Evolutionary conservation across 53 echinoderm and acorn worm species (phyloP).

Genomic region (Echinometra lucunter): DNA sequence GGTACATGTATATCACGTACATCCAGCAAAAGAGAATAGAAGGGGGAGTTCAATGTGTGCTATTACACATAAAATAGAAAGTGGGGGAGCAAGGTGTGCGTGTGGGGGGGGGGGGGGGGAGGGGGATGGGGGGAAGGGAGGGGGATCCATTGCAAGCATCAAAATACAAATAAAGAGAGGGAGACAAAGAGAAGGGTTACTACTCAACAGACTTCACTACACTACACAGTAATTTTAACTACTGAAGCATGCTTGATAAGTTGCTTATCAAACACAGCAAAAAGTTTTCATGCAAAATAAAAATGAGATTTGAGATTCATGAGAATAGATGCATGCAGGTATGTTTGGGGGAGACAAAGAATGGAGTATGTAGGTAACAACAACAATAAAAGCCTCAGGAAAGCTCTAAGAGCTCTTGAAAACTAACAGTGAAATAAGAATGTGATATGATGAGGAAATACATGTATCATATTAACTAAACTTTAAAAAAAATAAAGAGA

Average conservation of each 20-base stretch:
- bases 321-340: background rate
- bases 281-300: background rate
- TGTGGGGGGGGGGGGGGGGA: background rate
- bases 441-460: too few relatives aligned
- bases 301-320: background rate
- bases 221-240: background rate
- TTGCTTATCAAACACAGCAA: background rate
- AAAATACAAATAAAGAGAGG: background rate
- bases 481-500: too few relatives aligned
- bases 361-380: background rate
- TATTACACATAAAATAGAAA: background rate
- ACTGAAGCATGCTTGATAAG: background rate
- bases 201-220: background rate
- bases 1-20: conserved; percentile 32
- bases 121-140: too few relatives aligned
- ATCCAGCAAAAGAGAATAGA: conserved; percentile 48
- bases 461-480: too few relatives aligned
- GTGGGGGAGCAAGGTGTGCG: background rate
- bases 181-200: background rate
- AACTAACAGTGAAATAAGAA: background rate
- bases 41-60: conserved; percentile 34
- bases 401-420: too few relatives aligned
- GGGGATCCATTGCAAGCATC: conserved; percentile 35
- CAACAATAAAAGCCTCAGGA: background rate
- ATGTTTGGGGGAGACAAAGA: background rate